Conservation (phyloP, 2,888 invertebrate species). For the Drosophila neutralis region DNA sequence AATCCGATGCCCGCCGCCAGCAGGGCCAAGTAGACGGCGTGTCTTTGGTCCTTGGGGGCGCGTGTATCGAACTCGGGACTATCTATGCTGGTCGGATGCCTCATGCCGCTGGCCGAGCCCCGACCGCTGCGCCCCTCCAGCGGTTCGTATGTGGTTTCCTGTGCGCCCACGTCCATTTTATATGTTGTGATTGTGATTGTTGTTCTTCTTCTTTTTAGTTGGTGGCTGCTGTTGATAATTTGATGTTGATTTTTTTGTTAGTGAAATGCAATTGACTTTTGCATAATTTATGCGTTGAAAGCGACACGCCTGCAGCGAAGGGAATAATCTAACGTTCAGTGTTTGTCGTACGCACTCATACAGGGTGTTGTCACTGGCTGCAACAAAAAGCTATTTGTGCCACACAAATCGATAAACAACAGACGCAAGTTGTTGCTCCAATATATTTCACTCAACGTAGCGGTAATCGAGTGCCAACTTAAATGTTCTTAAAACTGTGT, state of each 20-base stretch:
- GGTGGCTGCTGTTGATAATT: slow-evolving; percentile 10
- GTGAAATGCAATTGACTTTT: slow-evolving; percentile 35
- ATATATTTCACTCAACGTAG: slow-evolving; percentile 1
- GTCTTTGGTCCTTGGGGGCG: slow-evolving; percentile 84
- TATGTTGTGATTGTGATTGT: slow-evolving; percentile 1
- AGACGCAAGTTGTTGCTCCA: slow-evolving; percentile 59
- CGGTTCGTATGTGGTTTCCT: slow-evolving; percentile 84
- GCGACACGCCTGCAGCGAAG: slow-evolving; percentile 35
- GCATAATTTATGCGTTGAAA: slow-evolving; percentile 52
- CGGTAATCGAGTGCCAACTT: slow-evolving; percentile 39
- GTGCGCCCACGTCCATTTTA: slow-evolving; percentile 74
- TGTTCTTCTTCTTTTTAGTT: slow-evolving; percentile 5
- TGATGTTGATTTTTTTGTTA: slow-evolving; percentile 13
- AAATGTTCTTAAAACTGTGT: background rate
- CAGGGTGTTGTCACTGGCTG: slow-evolving; percentile 56
- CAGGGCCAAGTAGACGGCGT: slow-evolving; percentile 85
- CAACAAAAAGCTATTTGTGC: slow-evolving; percentile 25
- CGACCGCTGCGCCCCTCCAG: slow-evolving; percentile 80
- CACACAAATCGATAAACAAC: slow-evolving; percentile 68
- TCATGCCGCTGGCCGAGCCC: slow-evolving; percentile 49
- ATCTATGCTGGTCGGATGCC: slow-evolving; percentile 81
- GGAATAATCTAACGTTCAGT: slow-evolving; percentile 22
- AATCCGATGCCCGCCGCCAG: slow-evolving; percentile 95
- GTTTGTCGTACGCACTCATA: slow-evolving; percentile 28
- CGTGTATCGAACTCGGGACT: slow-evolving; percentile 84